phyloP scores from a whole-genome alignment of 2,797 vertebrate genomes.

The Delichon dasypus region DNA sequence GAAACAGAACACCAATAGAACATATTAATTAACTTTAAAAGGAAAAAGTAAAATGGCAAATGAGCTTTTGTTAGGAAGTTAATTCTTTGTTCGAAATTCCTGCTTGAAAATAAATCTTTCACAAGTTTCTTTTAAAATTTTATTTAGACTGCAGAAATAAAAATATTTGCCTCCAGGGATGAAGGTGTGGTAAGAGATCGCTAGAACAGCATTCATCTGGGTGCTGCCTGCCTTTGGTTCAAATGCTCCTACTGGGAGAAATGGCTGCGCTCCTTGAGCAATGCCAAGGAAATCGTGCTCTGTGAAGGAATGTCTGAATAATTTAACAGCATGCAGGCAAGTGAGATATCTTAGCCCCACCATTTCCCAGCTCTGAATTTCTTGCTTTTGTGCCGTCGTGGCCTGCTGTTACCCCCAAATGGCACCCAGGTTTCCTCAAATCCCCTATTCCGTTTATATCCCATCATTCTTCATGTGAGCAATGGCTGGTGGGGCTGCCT shows the following conservation, averaged over 20 bases:
- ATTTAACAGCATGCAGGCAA: background rate
- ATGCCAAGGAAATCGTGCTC: background rate
- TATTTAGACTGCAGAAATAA: background rate
- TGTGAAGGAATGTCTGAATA: background rate
- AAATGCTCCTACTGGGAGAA: background rate
- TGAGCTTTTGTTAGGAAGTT: background rate
- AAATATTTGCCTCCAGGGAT: background rate
- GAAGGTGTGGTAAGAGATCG: background rate
- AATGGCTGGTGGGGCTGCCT: background rate
- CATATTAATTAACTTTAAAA: background rate
- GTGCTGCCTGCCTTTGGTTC: background rate
- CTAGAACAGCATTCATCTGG: background rate
- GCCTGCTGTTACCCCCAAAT: background rate
- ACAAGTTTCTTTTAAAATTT: background rate
- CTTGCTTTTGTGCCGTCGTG: background rate
- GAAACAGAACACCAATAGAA: background rate
- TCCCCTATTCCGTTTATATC: background rate
- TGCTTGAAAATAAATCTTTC: background rate
- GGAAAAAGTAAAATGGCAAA: background rate
- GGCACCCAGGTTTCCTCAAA: background rate
- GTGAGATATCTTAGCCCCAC: background rate
- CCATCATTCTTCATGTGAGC: background rate
- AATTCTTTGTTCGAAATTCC: background rate
- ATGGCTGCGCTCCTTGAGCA: background rate
- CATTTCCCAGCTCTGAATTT: background rate